Conservation (phyloP, 2,113 vertebrate genomes). For the Antennarius striatus region DNA sequence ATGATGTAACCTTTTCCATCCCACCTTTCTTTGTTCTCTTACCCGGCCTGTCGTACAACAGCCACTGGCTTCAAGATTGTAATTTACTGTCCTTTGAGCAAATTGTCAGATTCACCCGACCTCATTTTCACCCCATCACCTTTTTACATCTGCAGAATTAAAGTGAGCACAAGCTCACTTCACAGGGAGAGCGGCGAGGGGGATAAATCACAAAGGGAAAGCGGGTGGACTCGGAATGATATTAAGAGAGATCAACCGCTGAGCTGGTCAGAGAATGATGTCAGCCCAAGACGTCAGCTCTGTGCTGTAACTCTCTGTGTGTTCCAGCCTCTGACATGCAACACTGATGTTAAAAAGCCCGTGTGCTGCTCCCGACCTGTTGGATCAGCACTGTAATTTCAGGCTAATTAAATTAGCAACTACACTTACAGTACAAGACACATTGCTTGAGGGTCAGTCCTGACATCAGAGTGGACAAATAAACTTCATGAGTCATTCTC, state of each 20-base stretch:
- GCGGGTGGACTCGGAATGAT: background rate
- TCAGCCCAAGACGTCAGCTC: conserved; percentile 42
- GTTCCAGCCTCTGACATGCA: conserved; percentile 52
- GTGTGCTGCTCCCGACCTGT: conserved; percentile 34
- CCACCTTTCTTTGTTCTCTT: conserved; percentile 61
- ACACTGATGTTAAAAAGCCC: conserved; percentile 52
- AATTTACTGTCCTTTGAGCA: conserved; percentile 59
- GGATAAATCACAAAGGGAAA: background rate
- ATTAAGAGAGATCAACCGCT: conserved; percentile 23
- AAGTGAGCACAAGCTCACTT: conserved; percentile 20
- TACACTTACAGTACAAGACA: conserved; percentile 50
- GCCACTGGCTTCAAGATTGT: conserved; percentile 54
- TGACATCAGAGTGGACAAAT: conserved; percentile 39
- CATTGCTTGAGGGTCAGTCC: conserved; percentile 21
- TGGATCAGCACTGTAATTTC: conserved; percentile 56
- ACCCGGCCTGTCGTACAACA: conserved; percentile 51
- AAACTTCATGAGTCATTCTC: conserved; percentile 8
- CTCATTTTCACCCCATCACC: conserved; percentile 58
- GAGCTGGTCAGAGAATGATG: conserved; percentile 40
- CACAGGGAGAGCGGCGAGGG: background rate
- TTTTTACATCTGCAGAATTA: conserved; percentile 51
- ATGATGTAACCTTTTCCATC: conserved; percentile 74
- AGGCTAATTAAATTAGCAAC: conserved; percentile 62
- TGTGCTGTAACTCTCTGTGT: conserved; percentile 9
- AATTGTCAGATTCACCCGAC: conserved; percentile 52